phyloP scores from a whole-genome alignment of 1,140 invertebrate genomes.

The Drosophila ohnishii region DNA sequence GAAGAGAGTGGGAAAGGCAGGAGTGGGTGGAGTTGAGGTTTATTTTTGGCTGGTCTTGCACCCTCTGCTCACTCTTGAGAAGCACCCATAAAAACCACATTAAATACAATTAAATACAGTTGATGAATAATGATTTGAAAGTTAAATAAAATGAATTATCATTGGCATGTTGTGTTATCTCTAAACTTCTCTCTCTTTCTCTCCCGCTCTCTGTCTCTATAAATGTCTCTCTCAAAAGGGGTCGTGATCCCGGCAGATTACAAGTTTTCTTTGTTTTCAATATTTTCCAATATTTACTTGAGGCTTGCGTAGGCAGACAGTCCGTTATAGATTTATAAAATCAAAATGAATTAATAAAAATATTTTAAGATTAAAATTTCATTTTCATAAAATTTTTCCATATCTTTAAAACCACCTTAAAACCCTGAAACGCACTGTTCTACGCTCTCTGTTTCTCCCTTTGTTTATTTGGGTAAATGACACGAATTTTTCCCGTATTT shows the following conservation, averaged over 20 bases:
- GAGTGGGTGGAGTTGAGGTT: conserved; percentile 14
- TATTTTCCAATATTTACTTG: conserved; percentile 32
- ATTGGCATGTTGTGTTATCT: conserved; percentile 12
- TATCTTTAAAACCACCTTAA: neutral
- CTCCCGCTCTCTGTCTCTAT: neutral
- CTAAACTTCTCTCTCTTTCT: neutral
- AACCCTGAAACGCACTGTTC: neutral
- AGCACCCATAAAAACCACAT: conserved; percentile 19
- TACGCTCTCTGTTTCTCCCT: neutral
- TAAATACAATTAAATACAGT: conserved; percentile 41
- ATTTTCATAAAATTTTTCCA: neutral
- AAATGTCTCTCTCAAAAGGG: conserved; percentile 1
- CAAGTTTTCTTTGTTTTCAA: conserved; percentile 54
- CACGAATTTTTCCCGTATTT: neutral
- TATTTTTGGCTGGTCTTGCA: conserved; percentile 25
- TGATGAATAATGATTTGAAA: conserved; percentile 29
- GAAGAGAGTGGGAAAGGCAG: neutral
- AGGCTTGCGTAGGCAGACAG: conserved; percentile 13
- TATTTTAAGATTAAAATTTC: neutral
- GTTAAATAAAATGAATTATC: conserved; percentile 18
- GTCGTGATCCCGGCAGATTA: conserved; percentile 41
- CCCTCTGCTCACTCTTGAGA: conserved; percentile 14
- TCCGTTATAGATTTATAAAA: neutral
- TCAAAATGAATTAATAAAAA: neutral
- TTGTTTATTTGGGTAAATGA: conserved; percentile 28